Conservation (phyloP, 2,888 invertebrate species). For the Oscheius sp. region DNA sequence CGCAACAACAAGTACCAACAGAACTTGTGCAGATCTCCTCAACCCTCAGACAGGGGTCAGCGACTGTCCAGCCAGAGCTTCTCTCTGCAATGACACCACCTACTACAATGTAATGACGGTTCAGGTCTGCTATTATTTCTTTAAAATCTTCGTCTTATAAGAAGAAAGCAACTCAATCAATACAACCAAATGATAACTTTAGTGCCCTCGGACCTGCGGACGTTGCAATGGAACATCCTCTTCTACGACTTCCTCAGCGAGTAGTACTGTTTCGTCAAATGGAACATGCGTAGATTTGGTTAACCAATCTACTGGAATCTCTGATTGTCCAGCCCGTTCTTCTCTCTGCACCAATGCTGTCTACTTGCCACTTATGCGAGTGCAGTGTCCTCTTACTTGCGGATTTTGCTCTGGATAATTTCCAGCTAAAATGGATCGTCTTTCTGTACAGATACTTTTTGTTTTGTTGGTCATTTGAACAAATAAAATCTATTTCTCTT, state of each 20-base stretch:
- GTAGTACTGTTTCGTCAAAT: no score
- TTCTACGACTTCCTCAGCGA: no score
- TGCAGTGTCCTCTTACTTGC: slow-evolving; percentile 38
- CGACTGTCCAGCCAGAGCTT: slow-evolving; percentile 4
- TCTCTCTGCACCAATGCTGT: slow-evolving; percentile 39
- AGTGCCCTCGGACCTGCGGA: background rate
- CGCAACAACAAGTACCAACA: background rate
- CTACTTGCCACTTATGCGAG: slow-evolving; percentile 38
- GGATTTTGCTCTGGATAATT: slow-evolving; percentile 33
- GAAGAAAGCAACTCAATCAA: no score
- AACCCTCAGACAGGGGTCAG: background rate
- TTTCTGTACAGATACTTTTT: no score
- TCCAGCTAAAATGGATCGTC: no score
- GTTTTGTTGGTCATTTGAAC: no score
- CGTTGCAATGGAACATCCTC: background rate
- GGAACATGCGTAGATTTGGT: slow-evolving; percentile 35
- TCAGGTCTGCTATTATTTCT: no score
- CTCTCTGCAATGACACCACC: slow-evolving; percentile 10
- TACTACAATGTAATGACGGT: slow-evolving; percentile 6
- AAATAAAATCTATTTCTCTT: no score
- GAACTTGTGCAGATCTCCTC: background rate
- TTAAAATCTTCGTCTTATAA: no score
- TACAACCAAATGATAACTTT: no score
- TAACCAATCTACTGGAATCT: slow-evolving; percentile 38
- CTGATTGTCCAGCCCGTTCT: slow-evolving; percentile 35